phyloP scores from a whole-genome alignment of 2,113 vertebrate species.

The Heterotilapia buettikoferi region DNA sequence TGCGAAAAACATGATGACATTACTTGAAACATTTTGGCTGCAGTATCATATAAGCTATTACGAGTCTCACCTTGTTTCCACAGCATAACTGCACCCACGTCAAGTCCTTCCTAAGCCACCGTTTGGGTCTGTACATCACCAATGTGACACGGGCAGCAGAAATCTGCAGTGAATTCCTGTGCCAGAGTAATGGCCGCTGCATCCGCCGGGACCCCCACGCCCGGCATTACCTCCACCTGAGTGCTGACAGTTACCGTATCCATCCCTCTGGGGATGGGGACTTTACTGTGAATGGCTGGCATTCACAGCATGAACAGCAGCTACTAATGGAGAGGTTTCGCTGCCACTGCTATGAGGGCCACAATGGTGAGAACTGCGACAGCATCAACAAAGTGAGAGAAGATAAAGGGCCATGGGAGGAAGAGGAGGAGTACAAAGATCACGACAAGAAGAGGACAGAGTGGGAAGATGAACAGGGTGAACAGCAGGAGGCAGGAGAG shows the following conservation, averaged over 20 bases:
- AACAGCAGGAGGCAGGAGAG: background rate
- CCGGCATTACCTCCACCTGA: conserved; percentile 72
- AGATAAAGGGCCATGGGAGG: conserved; percentile 15
- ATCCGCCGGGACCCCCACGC: conserved; percentile 57
- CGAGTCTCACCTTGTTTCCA: background rate
- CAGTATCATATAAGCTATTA: background rate
- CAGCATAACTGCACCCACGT: conserved; percentile 76
- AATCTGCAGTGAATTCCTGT: conserved; percentile 69
- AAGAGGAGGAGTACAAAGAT: background rate
- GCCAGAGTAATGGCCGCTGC: conserved; percentile 68
- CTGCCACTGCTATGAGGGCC: conserved; percentile 79
- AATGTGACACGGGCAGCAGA: conserved; percentile 76
- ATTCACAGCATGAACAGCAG: conserved; percentile 59
- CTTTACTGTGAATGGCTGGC: conserved; percentile 65
- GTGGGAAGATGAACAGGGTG: conserved; percentile 46
- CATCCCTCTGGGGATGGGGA: conserved; percentile 26
- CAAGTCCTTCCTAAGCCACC: conserved; percentile 64
- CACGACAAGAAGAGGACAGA: conserved; percentile 21
- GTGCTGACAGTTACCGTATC: conserved; percentile 64
- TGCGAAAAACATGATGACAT: background rate
- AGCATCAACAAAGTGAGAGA: conserved; percentile 52
- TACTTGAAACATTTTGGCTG: background rate
- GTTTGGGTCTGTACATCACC: conserved; percentile 72
- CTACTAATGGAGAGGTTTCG: conserved; percentile 63
- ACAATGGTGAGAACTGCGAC: conserved; percentile 65